Evolutionary conservation across 2,888 invertebrate genomes (phyloP).

Genomic region (Halictus ligatus): DNA sequence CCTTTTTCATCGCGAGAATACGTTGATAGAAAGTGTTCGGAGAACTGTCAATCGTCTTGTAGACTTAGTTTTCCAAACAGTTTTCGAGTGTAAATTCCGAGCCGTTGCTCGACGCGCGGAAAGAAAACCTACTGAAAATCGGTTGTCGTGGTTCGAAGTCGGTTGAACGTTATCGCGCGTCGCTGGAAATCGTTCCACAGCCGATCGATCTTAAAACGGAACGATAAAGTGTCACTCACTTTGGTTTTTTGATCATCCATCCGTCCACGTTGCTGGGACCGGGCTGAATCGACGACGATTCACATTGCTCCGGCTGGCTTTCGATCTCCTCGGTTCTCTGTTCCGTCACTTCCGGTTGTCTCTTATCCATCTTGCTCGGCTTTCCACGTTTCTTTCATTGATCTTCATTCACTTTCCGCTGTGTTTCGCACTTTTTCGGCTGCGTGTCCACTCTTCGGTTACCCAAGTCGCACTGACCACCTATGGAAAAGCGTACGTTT

Average conservation of each 20-base stretch:
- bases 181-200: constrained; percentile 3
- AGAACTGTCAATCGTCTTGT: background rate
- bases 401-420: background rate
- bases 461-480: background rate
- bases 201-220: constrained; percentile 34
- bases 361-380: background rate
- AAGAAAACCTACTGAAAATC: constrained; percentile 10
- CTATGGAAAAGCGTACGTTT: background rate
- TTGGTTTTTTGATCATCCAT: constrained; percentile 57
- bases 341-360: background rate
- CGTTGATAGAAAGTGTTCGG: background rate
- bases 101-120: background rate
- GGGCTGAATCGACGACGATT: constrained; percentile 36
- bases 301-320: constrained; percentile 15
- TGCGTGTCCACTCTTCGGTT: background rate
- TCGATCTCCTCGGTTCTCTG: constrained; percentile 8
- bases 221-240: constrained; percentile 65
- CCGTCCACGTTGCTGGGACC: constrained; percentile 56
- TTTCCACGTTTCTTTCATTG: background rate
- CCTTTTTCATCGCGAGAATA: background rate
- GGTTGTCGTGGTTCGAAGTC: background rate
- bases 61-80: background rate
- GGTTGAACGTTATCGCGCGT: constrained; percentile 14
- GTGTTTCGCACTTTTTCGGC: too few relatives aligned
- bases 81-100: background rate